Conservation (phyloP, 2,888 invertebrate species). For the Dryomyza anilis region DNA sequence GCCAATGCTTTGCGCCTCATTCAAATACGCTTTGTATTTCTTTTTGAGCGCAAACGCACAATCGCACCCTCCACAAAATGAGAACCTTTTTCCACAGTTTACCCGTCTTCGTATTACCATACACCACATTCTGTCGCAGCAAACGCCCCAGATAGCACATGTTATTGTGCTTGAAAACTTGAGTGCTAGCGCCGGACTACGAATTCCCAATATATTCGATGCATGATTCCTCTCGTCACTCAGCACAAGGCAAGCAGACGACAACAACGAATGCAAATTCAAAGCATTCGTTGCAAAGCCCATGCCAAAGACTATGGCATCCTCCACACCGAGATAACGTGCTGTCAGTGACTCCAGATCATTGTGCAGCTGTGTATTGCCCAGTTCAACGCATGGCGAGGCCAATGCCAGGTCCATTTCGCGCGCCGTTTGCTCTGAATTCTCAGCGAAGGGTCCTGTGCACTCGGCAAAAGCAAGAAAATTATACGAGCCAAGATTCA, state of each 20-base stretch:
- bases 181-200: slow-evolving; percentile 81
- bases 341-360: slow-evolving; percentile 86
- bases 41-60: slow-evolving; percentile 87
- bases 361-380: slow-evolving; percentile 71
- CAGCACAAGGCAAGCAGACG: slow-evolving; percentile 83
- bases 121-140: slow-evolving; percentile 74
- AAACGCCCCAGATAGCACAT: slow-evolving; percentile 80
- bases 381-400: slow-evolving; percentile 82
- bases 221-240: slow-evolving; percentile 98
- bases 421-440: slow-evolving; percentile 70
- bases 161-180: slow-evolving; percentile 87
- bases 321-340: slow-evolving; percentile 88
- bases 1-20: slow-evolving; percentile 98
- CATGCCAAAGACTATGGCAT: slow-evolving; percentile 95
- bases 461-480: slow-evolving; percentile 95
- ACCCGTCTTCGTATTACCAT: slow-evolving; percentile 77
- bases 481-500: slow-evolving; percentile 98
- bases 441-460: slow-evolving; percentile 77
- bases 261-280: slow-evolving; percentile 86
- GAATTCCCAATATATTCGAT: slow-evolving; percentile 90
- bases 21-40: slow-evolving; percentile 94
- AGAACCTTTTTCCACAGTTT: slow-evolving; percentile 90
- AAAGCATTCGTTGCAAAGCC: slow-evolving; percentile 98
- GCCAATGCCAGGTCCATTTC: slow-evolving; percentile 77
- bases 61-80: slow-evolving; percentile 94